Evolutionary conservation across 2,888 invertebrate genomes (phyloP).

Genomic region (Coenonympha arcania): DNA sequence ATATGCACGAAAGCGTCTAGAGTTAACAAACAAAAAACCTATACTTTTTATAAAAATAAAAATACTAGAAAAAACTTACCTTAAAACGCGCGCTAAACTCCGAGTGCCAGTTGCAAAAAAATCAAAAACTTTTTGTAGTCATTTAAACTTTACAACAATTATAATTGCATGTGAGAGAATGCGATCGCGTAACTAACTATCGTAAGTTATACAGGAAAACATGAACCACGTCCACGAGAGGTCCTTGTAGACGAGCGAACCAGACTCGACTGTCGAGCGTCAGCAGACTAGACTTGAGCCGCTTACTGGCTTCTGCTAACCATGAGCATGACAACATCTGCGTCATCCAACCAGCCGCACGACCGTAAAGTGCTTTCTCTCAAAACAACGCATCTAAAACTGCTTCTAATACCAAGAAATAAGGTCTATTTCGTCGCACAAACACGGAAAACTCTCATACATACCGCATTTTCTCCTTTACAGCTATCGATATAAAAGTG

Average conservation of each 20-base stretch:
- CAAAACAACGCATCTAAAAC: constrained; percentile 40
- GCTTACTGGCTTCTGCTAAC: constrained; percentile 35
- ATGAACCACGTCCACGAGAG: constrained; percentile 29
- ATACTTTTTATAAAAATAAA: constrained; percentile 16
- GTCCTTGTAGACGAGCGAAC: constrained; percentile 50
- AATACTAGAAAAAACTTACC: constrained; percentile 30
- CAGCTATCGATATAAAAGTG: constrained; percentile 34
- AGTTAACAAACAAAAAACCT: too few relatives aligned
- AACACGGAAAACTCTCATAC: constrained; percentile 7
- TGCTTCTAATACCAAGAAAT: constrained; percentile 40
- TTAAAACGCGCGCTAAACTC: constrained; percentile 26
- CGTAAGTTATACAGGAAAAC: constrained; percentile 27
- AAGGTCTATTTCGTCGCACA: constrained; percentile 41
- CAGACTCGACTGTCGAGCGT: constrained; percentile 45
- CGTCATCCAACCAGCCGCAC: constrained; percentile 63
- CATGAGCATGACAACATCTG: constrained; percentile 54
- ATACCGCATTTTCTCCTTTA: constrained; percentile 45
- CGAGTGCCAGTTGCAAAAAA: constrained; percentile 27
- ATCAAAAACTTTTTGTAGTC: constrained; percentile 37
- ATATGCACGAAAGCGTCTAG: too few relatives aligned
- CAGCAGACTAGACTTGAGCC: too few relatives aligned
- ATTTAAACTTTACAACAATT: constrained; percentile 36
- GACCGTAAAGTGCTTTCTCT: constrained; percentile 73
- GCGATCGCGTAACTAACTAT: constrained; percentile 33
- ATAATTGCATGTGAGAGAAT: constrained; percentile 33